These are phyloP conservation scores for Sapajus apella DNA, from an alignment of 2,113 vertebrate genomes.

Conservation along the genomic window DNA sequence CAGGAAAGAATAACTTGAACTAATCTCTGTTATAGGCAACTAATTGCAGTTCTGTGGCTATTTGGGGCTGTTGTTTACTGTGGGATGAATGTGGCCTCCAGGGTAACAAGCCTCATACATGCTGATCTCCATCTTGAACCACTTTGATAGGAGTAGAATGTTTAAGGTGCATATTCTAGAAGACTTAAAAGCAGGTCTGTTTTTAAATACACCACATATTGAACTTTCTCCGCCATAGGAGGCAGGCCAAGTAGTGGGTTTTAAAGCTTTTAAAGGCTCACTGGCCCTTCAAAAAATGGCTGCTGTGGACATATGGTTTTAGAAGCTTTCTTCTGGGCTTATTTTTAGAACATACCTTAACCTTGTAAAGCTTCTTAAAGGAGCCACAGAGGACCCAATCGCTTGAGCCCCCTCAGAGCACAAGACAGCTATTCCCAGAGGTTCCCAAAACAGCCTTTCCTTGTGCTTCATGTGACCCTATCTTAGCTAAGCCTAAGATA, in stretches of 20 bases:
- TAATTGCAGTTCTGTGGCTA: neutral
- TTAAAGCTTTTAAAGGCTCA: slow-evolving; percentile 70
- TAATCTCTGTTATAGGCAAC: neutral
- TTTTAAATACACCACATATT: slow-evolving; percentile 33
- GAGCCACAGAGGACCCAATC: slow-evolving; percentile 9
- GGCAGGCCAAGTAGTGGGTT: slow-evolving; percentile 55
- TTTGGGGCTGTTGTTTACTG: neutral
- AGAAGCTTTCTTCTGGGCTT: slow-evolving; percentile 62
- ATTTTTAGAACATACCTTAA: slow-evolving; percentile 71
- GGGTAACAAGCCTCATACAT: neutral
- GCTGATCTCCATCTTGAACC: neutral
- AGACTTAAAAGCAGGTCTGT: slow-evolving; percentile 61
- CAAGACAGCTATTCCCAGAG: neutral
- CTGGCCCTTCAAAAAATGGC: slow-evolving; percentile 58
- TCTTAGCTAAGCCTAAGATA: neutral
- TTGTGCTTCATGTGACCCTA: neutral
- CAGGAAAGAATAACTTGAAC: slow-evolving; percentile 1
- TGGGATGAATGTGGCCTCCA: neutral
- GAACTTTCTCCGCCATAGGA: slow-evolving; percentile 60
- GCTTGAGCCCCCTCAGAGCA: neutral
- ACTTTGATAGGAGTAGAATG: neutral
- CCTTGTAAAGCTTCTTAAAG: slow-evolving; percentile 71
- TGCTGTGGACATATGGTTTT: slow-evolving; percentile 62
- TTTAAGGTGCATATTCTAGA: slow-evolving; percentile 39
- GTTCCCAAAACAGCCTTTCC: neutral